Evolutionary conservation across 2,888 invertebrate genomes (phyloP).

Genomic region (Drosophila antonietae): DNA sequence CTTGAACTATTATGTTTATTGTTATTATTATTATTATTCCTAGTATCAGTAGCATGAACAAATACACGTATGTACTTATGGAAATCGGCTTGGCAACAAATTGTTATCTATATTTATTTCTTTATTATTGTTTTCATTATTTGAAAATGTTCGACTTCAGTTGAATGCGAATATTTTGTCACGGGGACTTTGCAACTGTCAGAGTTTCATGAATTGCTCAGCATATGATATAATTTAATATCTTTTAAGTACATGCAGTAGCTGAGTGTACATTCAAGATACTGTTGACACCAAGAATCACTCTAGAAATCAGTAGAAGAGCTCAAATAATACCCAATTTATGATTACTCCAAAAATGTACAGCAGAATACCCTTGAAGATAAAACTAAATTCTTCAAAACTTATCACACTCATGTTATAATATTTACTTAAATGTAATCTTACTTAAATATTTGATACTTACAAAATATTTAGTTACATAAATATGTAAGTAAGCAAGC

Average conservation of each 20-base stretch:
- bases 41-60: conserved; percentile 9
- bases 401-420: not conserved
- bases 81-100: conserved; percentile 36
- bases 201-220: not conserved
- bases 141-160: not conserved
- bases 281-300: not conserved
- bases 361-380: not conserved
- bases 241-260: not conserved
- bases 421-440: not conserved
- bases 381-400: not conserved
- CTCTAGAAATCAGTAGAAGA: not conserved
- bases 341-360: not conserved
- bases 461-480: too few species aligned
- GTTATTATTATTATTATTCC: conserved; percentile 2
- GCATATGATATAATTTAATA: conserved; percentile 2
- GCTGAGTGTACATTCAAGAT: not conserved
- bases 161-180: not conserved
- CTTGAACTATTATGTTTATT: conserved; percentile 16
- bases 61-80: conserved; percentile 5
- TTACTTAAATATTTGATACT: too few species aligned
- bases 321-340: not conserved
- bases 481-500: too few species aligned
- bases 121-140: not conserved
- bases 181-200: conserved; percentile 12
- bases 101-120: conserved; percentile 11